Conservation (phyloP, 2,113 vertebrate species). For the Andinoacara biseriatus region DNA sequence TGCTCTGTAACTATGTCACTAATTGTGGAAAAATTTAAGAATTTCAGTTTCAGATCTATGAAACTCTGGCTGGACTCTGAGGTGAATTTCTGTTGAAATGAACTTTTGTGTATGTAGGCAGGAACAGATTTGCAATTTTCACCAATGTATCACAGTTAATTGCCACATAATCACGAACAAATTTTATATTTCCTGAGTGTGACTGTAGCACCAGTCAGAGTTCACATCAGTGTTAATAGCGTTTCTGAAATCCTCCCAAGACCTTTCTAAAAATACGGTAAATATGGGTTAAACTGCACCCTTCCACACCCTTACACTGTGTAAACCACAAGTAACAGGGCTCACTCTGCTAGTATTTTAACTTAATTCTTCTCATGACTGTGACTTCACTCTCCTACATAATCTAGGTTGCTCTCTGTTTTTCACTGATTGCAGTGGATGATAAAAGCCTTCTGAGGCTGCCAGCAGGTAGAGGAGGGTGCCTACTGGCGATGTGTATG, state of each 20-base stretch:
- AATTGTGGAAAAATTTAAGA: too few relatives aligned
- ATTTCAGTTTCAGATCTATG: too few relatives aligned
- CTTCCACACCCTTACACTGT: not conserved
- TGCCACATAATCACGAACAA: too few relatives aligned
- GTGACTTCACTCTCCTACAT: not conserved
- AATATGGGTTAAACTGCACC: not conserved
- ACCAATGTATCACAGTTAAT: too few relatives aligned
- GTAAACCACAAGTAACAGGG: not conserved
- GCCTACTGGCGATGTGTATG: not conserved
- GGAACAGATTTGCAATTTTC: too few relatives aligned
- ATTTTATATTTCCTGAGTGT: too few relatives aligned
- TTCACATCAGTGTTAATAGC: not conserved
- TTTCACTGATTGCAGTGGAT: slow-evolving; percentile 3
- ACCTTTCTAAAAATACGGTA: not conserved
- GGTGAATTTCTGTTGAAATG: too few relatives aligned
- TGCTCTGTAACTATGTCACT: too few relatives aligned
- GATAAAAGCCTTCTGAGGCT: slow-evolving; percentile 2
- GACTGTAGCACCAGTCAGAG: too few relatives aligned
- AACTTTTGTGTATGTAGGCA: too few relatives aligned
- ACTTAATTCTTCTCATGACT: not conserved
- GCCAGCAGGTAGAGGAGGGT: not conserved
- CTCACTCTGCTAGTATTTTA: not conserved
- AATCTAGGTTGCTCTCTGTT: slow-evolving; percentile 4
- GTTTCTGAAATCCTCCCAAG: not conserved
- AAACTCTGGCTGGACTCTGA: too few relatives aligned